These are phyloP conservation scores for Drosophila trichaetosa DNA, from an alignment of 2,888 invertebrate genomes.

Conservation along the genomic window DNA sequence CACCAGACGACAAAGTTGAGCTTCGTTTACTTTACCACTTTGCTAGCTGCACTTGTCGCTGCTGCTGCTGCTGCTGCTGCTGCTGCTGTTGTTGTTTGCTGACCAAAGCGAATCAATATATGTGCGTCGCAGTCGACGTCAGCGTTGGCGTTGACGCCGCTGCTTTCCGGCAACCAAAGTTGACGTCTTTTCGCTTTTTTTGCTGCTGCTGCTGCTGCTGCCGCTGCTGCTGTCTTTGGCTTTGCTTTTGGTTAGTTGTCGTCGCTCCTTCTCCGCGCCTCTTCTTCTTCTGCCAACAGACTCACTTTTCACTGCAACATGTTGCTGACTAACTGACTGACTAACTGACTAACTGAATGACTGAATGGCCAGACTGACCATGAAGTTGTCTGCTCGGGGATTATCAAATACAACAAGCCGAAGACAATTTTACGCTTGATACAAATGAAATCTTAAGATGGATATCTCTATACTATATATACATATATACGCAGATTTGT, in stretches of 20 bases:
- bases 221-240: not conserved
- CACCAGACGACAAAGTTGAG: constrained; percentile 26
- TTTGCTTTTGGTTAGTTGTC: constrained; percentile 22
- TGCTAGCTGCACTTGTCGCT: constrained; percentile 60
- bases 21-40: constrained; percentile 47
- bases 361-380: constrained; percentile 36
- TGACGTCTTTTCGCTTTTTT: constrained; percentile 75
- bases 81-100: constrained; percentile 14
- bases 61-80: constrained; percentile 4
- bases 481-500: not conserved
- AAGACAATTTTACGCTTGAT: constrained; percentile 36
- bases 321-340: constrained; percentile 58
- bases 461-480: not conserved
- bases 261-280: constrained; percentile 13
- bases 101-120: constrained; percentile 78
- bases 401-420: constrained; percentile 54
- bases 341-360: constrained; percentile 31
- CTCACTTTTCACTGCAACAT: constrained; percentile 73
- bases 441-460: constrained; percentile 9
- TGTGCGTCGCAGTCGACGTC: constrained; percentile 46
- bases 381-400: constrained; percentile 46
- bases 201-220: constrained; percentile 34
- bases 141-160: constrained; percentile 22
- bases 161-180: constrained; percentile 56
- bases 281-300: constrained; percentile 47